These are phyloP conservation scores for Hestina assimilis DNA, from an alignment of 1,140 invertebrate species.

Conservation along the genomic window DNA sequence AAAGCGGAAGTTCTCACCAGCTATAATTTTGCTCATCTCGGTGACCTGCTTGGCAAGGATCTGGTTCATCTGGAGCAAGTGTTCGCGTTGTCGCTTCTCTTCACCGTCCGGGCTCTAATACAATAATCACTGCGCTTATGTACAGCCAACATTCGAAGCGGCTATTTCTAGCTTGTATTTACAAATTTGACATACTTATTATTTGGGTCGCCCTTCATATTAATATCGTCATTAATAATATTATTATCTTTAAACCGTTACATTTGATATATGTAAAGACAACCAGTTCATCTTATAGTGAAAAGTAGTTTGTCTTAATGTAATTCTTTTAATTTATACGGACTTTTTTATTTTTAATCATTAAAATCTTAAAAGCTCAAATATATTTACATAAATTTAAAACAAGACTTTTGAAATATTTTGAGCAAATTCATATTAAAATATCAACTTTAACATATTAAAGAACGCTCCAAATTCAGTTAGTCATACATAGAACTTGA, in stretches of 20 bases:
- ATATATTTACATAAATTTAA: too few relatives aligned
- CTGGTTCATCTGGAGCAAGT: conserved; percentile 92
- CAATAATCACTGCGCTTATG: conserved; percentile 55
- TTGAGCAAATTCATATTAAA: background rate
- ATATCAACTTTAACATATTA: too few relatives aligned
- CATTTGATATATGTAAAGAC: too few relatives aligned
- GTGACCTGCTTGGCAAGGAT: conserved; percentile 95
- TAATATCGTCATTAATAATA: background rate
- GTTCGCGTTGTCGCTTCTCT: conserved; percentile 92
- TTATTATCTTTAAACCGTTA: too few relatives aligned
- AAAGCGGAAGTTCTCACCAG: conserved; percentile 82
- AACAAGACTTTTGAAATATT: background rate
- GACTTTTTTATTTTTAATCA: too few relatives aligned
- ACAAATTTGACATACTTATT: conserved; percentile 20
- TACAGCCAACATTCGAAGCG: conserved; percentile 73
- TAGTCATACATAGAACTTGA: background rate
- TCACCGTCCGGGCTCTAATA: conserved; percentile 83
- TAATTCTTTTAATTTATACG: too few relatives aligned
- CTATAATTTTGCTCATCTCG: conserved; percentile 95
- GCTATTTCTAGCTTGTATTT: conserved; percentile 47
- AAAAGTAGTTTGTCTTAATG: too few relatives aligned
- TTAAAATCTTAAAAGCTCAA: too few relatives aligned
- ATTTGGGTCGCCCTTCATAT: background rate
- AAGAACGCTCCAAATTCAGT: too few relatives aligned
- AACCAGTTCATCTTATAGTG: too few relatives aligned